Percentiles rank a stretch among this genome's conserved stretches.
These are phyloP conservation scores for Canis aureus DNA, from an alignment of 2,113 vertebrate genomes.

Conservation along the genomic window DNA sequence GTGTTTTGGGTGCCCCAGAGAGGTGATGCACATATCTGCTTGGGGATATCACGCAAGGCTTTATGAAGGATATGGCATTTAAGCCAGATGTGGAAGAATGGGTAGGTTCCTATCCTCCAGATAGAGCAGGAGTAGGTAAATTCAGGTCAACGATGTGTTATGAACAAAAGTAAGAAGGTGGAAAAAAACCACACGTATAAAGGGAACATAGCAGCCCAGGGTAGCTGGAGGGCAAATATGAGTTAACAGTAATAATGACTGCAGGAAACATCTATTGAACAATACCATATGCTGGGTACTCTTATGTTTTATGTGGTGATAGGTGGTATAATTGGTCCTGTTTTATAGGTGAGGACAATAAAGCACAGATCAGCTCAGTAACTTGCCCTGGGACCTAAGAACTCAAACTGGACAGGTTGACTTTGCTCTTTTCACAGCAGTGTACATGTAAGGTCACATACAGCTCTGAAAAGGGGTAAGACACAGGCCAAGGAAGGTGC, in stretches of 20 bases:
- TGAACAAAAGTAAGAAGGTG: neutral
- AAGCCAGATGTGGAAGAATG: neutral
- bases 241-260: neutral
- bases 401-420: neutral
- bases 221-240: neutral
- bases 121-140: neutral
- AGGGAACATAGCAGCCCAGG: neutral
- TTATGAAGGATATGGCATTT: neutral
- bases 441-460: rapidly evolving
- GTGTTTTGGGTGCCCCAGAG: neutral
- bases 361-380: neutral
- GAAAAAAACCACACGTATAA: neutral
- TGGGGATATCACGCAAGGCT: neutral
- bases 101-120: neutral
- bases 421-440: neutral
- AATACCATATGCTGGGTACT: neutral
- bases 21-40: neutral
- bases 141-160: neutral
- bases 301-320: neutral
- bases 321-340: neutral
- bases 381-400: neutral
- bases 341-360: neutral
- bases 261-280: neutral
- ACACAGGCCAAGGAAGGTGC: neutral
- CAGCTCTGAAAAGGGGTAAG: neutral